A percentile compares a stretch with the other conserved stretches of the same genome.
Conservation (phyloP, 2,113 vertebrate species). For the Campylomormyrus numenius region DNA sequence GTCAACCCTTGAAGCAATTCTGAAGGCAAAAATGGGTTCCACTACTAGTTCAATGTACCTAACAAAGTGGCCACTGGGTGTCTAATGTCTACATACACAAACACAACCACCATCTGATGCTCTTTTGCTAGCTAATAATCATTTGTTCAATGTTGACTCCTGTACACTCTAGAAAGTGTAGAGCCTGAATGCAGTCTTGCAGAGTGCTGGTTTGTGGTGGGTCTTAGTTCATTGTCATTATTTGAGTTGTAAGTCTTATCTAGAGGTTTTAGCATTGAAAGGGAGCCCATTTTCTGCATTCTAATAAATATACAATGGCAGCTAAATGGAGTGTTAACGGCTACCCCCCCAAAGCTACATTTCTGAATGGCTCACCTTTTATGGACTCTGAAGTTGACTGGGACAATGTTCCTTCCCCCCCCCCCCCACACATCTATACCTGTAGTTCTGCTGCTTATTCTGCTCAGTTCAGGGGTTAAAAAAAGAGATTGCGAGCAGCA, state of each 20-base stretch:
- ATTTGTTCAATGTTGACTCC: neutral
- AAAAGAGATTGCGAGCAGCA: neutral
- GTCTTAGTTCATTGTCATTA: neutral
- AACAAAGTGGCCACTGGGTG: neutral
- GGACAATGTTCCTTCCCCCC: neutral
- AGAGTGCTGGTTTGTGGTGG: neutral
- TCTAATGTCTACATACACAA: neutral
- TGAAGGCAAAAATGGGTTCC: neutral
- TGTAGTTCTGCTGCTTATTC: neutral
- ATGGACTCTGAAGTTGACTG: neutral
- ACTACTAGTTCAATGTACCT: neutral
- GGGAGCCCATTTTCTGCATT: neutral
- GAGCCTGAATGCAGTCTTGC: neutral
- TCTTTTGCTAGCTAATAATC: neutral
- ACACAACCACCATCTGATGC: neutral
- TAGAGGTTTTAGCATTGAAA: neutral
- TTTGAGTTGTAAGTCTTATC: neutral
- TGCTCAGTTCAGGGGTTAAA: constrained; percentile 11
- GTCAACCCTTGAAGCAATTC: neutral
- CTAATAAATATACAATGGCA: neutral
- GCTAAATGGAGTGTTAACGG: neutral
- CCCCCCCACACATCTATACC: neutral
- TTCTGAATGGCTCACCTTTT: neutral
- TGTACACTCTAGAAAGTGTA: neutral
- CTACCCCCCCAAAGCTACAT: neutral